Conservation (phyloP, 2,888 invertebrate genomes). For the Eupithecia centaureata region DNA sequence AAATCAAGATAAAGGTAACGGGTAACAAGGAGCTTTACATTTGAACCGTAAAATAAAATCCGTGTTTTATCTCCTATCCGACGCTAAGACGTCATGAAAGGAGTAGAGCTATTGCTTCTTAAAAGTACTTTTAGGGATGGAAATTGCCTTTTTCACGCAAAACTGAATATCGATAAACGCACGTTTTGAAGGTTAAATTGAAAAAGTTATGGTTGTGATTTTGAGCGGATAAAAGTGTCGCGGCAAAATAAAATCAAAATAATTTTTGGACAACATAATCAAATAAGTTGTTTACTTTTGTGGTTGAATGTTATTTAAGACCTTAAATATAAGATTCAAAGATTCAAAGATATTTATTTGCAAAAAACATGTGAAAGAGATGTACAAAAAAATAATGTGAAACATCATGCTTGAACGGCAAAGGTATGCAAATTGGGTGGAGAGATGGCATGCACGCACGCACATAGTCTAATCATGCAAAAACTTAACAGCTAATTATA, state of each 20-base stretch:
- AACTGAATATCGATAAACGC: constrained; percentile 12
- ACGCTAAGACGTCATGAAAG: constrained; percentile 33
- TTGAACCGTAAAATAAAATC: constrained; percentile 46
- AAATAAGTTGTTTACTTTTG: background rate
- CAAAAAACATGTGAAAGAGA: too few species aligned
- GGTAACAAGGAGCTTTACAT: constrained; percentile 11
- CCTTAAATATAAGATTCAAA: background rate
- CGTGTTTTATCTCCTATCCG: constrained; percentile 54
- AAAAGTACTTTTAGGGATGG: constrained; percentile 17
- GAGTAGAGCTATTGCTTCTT: constrained; percentile 25
- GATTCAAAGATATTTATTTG: too few species aligned
- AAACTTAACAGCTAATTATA: too few species aligned
- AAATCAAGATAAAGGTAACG: background rate
- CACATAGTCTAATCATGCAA: too few species aligned
- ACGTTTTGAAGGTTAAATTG: constrained; percentile 1
- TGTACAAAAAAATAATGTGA: too few species aligned
- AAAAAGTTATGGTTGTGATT: constrained; percentile 1
- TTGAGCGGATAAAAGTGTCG: background rate
- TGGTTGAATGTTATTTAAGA: background rate
- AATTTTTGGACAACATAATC: background rate
- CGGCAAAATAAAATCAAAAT: background rate
- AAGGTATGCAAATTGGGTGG: too few species aligned
- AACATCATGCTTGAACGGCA: too few species aligned
- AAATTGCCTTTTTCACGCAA: constrained; percentile 12
- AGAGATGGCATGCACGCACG: too few species aligned